Conservation (phyloP, 2,888 invertebrate genomes). For the Platynereis dumerilii region DNA sequence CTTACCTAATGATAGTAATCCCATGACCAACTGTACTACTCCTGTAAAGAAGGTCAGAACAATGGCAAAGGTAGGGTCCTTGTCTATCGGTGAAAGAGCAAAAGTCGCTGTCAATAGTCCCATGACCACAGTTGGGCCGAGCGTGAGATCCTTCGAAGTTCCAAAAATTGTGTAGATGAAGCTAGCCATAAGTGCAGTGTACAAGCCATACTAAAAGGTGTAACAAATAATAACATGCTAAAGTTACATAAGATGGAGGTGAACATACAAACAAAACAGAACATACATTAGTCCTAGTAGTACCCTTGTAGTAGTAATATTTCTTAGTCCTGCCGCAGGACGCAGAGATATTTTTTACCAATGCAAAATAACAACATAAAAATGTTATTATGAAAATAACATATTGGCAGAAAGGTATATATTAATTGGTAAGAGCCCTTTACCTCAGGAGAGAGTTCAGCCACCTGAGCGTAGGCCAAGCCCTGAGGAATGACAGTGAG, state of each 20-base stretch:
- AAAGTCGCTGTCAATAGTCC: constrained; percentile 76
- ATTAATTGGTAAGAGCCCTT: too few relatives aligned
- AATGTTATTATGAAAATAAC: too few relatives aligned
- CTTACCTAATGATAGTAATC: constrained; percentile 59
- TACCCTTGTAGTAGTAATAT: too few relatives aligned
- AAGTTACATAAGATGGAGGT: too few relatives aligned
- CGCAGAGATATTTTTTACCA: too few relatives aligned
- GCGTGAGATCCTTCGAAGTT: constrained; percentile 89
- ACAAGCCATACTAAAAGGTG: constrained; percentile 82
- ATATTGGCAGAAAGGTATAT: too few relatives aligned
- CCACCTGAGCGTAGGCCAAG: constrained; percentile 88
- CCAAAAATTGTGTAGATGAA: constrained; percentile 90
- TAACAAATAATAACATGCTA: too few relatives aligned
- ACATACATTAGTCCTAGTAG: too few relatives aligned
- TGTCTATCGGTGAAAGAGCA: constrained; percentile 38
- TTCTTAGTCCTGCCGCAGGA: too few relatives aligned
- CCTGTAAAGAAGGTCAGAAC: constrained; percentile 58
- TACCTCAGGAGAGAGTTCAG: constrained; percentile 84
- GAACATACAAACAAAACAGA: too few relatives aligned
- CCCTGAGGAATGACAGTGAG: constrained; percentile 93
- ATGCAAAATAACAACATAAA: too few relatives aligned
- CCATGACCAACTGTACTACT: constrained; percentile 58
- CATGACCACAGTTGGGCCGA: constrained; percentile 94
- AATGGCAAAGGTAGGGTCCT: constrained; percentile 54
- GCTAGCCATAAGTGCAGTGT: constrained; percentile 91